A percentile compares a stretch with the other conserved stretches of the same genome.
phyloP scores from a whole-genome alignment of 2,888 invertebrate genomes.

The Stenurella melanura region DNA sequence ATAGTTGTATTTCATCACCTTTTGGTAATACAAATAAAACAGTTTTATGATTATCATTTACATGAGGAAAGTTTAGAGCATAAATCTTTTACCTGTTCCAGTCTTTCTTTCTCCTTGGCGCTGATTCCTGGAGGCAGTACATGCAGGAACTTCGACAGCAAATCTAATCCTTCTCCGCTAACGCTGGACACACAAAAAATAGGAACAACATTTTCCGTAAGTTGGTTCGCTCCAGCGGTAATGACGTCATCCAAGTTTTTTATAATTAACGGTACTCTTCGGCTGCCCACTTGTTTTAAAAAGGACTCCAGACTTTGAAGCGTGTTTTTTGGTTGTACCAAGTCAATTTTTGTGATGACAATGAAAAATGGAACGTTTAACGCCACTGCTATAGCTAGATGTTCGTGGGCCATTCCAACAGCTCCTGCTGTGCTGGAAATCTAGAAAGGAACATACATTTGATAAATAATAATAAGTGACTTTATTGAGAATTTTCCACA shows the following conservation, averaged over 20 bases:
- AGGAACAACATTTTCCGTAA: constrained; percentile 80
- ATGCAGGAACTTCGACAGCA: constrained; percentile 90
- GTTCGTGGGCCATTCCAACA: constrained; percentile 91
- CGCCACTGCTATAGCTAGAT: constrained; percentile 88
- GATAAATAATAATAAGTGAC: no score
- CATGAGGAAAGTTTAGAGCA: no score
- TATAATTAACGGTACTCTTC: constrained; percentile 80
- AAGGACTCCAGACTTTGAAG: constrained; percentile 78
- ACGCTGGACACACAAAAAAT: constrained; percentile 95
- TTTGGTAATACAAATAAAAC: no score
- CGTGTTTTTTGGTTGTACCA: constrained; percentile 78
- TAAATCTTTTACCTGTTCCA: constrained; percentile 77
- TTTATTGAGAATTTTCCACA: no score
- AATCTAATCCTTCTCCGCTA: constrained; percentile 87
- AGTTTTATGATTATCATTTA: no score
- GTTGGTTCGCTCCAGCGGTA: constrained; percentile 82
- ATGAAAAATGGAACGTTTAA: constrained; percentile 93
- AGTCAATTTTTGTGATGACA: constrained; percentile 94
- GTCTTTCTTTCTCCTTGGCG: constrained; percentile 79
- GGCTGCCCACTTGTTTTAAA: constrained; percentile 80
- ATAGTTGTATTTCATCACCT: no score
- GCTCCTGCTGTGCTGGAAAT: constrained; percentile 89
- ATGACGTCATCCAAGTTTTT: constrained; percentile 83
- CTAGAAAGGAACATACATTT: constrained; percentile 70
- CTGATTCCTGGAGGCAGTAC: constrained; percentile 84